Conservation (phyloP, 2,797 vertebrate species). For the Aplochiton taeniatus region DNA sequence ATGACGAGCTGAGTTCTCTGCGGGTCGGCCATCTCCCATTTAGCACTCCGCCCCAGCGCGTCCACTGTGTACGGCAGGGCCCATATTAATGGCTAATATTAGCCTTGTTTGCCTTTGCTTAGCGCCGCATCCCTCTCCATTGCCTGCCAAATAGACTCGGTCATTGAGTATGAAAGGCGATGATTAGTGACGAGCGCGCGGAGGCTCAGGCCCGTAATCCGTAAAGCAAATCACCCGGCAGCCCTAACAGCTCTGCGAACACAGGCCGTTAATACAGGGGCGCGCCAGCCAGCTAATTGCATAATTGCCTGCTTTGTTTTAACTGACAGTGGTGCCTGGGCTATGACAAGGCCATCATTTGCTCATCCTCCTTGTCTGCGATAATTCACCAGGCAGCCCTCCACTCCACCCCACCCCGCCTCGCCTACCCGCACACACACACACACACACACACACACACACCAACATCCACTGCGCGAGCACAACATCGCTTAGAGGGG, state of each 20-base stretch:
- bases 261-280: constrained; percentile 64
- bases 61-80: neutral
- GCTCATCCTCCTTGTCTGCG: constrained; percentile 84
- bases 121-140: constrained; percentile 10
- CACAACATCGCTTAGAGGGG: constrained; percentile 49
- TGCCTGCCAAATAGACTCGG: constrained; percentile 37
- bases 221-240: constrained; percentile 55
- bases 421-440: neutral
- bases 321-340: constrained; percentile 83
- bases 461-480: constrained; percentile 48
- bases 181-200: constrained; percentile 61
- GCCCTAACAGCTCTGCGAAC: constrained; percentile 19
- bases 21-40: constrained; percentile 26
- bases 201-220: constrained; percentile 60
- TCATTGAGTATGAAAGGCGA: constrained; percentile 58
- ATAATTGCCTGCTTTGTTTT: constrained; percentile 80
- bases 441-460: neutral
- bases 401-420: neutral
- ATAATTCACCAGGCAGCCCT: constrained; percentile 58
- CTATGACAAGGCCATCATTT: constrained; percentile 88
- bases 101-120: constrained; percentile 7
- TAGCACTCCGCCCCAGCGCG: constrained; percentile 19
- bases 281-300: constrained; percentile 80
- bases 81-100: constrained; percentile 29
- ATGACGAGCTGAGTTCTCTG: neutral